A percentile compares a stretch with the other conserved stretches of the same genome.
phyloP scores from a whole-genome alignment of 2,797 vertebrate genomes.

The Ctenosaura bakeri region DNA sequence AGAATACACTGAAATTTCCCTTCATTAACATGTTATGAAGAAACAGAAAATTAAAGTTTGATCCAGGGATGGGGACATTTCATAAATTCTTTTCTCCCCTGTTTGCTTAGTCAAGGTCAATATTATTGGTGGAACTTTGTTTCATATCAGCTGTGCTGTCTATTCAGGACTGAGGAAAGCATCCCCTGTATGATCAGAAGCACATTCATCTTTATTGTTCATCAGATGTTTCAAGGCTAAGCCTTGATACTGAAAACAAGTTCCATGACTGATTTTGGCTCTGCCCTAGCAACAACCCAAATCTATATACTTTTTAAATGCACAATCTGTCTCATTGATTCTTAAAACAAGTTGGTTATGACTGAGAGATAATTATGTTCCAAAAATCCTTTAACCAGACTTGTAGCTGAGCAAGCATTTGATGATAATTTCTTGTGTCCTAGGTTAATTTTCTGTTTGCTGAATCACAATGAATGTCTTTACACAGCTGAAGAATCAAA shows the following conservation, averaged over 20 bases:
- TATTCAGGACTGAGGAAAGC: not conserved
- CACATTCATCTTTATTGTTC: not conserved
- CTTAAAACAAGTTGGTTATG: not conserved
- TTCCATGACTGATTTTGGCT: not conserved
- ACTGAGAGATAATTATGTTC: not conserved
- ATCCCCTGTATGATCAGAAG: no score
- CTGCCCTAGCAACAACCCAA: not conserved
- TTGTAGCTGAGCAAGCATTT: conserved; percentile 4
- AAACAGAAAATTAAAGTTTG: no score
- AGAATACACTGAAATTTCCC: not conserved
- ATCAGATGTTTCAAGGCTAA: not conserved
- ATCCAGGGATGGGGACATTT: not conserved
- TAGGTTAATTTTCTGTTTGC: not conserved
- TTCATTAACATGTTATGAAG: not conserved
- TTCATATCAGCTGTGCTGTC: not conserved
- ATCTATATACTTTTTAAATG: not conserved
- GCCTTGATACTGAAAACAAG: not conserved
- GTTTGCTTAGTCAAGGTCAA: no score
- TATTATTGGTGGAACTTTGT: not conserved
- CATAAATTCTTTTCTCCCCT: not conserved
- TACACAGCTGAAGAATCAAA: not conserved
- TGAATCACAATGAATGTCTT: not conserved
- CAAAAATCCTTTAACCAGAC: not conserved
- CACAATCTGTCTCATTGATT: not conserved
- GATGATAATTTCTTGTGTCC: not conserved